Evolutionary conservation across 2,113 vertebrate species (phyloP), one percentile per base, ranked within the genome.

Genomic region (Lophotis ruficrista): DNA sequence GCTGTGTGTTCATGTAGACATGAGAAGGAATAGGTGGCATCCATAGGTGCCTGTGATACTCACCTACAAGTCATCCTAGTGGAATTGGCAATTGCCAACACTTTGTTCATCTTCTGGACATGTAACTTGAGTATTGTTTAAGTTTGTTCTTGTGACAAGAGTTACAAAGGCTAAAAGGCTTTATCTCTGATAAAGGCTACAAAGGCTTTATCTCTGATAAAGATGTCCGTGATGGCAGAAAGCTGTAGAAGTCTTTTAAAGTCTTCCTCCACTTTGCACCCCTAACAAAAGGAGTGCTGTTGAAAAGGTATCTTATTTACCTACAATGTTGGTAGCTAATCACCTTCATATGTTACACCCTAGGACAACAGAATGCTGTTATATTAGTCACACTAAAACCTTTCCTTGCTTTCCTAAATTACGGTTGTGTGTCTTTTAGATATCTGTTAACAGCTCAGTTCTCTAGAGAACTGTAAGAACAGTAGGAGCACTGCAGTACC

Each of bases 1-100:
- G 14, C 25, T 6, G 19, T 33, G 35, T 9, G 19, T 17, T 76
- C 27, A 10, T 0, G 6, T 8, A 37, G 78, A 18, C 0, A 0
- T 1, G 27, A 38, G 37, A 62, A 89, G 58, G 41, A 81, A 9
- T 24, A 78, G 28, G 47, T 3, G 2, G 64, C 20, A 70, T 37
- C n/a, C 66, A 23, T 41, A 54, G 45, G 28, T 57, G 38, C 6
- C 51, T 41, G 14, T 20, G 56, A 21, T 41, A 14, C 41, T 38
- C 70, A 60, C 84, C 65, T 83, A 41, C 45, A 35, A 64, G 38
- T 6, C 33, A 57, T 13, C 45, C 61, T 61, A 61, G 15, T 58
- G 77, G 12, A 83, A 75, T 14, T 41, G 41, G 41, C 33, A 87
- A 56, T 33, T 53, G 15, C 28, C 43, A 76, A 3, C 0, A 4